Percentiles rank a stretch among this genome's conserved stretches.
Evolutionary conservation across 2,888 invertebrate species (phyloP).

Genomic region (Idaea straminata): DNA sequence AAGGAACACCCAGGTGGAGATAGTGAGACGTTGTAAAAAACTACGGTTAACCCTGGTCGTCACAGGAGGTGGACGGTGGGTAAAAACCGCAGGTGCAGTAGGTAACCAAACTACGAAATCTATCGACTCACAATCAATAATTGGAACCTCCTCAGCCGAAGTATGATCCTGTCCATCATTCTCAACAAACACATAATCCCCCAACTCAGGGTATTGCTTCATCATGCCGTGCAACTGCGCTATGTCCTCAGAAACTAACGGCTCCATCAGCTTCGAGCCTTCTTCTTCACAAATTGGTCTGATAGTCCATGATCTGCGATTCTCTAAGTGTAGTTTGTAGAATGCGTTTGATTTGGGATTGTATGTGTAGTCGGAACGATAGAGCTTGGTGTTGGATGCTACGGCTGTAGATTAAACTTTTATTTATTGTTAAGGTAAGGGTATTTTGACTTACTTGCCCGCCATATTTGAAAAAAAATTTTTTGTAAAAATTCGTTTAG

Average conservation of each 20-base stretch:
- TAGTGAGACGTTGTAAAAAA: too few relatives aligned
- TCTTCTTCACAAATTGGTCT: slow-evolving; percentile 37
- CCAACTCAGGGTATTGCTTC: slow-evolving; percentile 55
- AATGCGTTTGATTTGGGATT: slow-evolving; percentile 49
- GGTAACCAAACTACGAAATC: too few relatives aligned
- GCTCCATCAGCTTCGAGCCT: slow-evolving; percentile 47
- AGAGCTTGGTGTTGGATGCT: slow-evolving; percentile 30
- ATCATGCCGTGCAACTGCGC: slow-evolving; percentile 50
- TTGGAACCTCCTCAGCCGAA: slow-evolving; percentile 41
- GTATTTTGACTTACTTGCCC: too few relatives aligned
- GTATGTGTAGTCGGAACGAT: slow-evolving; percentile 55
- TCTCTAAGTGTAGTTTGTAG: slow-evolving; percentile 59
- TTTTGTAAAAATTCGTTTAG: too few relatives aligned
- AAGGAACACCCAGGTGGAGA: too few relatives aligned
- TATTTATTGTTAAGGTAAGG: neutral
- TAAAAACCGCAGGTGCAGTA: too few relatives aligned
- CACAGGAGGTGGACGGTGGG: too few relatives aligned
- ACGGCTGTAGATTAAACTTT: neutral
- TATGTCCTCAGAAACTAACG: slow-evolving; percentile 38
- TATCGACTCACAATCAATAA: slow-evolving; percentile 34
- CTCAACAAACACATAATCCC: slow-evolving; percentile 43
- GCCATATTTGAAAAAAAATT: too few relatives aligned
- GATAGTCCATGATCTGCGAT: slow-evolving; percentile 8
- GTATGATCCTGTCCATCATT: slow-evolving; percentile 45
- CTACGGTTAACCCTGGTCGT: too few relatives aligned